These are phyloP conservation scores for Polypedilum vanderplanki DNA, from an alignment of 1,140 invertebrate species.

Conservation along the genomic window DNA sequence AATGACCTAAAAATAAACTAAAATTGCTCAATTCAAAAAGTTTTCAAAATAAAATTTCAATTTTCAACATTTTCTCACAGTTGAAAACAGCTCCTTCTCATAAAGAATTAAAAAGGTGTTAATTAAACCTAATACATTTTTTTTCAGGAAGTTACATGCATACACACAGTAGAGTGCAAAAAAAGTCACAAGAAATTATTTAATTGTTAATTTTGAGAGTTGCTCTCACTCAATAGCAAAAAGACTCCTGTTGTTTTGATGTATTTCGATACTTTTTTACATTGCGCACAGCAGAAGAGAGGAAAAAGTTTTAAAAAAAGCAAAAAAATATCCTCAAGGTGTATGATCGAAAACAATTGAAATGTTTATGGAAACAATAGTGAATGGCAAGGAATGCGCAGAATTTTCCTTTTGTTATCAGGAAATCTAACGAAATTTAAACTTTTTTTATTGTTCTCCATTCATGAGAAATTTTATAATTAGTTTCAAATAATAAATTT, in stretches of 20 bases:
- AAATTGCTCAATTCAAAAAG: too few relatives aligned
- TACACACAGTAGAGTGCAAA: background rate
- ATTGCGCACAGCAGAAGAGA: too few relatives aligned
- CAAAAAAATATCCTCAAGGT: background rate
- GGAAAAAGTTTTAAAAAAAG: too few relatives aligned
- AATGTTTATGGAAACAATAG: background rate
- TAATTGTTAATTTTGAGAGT: slow-evolving; percentile 9
- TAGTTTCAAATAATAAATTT: background rate
- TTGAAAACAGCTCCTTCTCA: background rate
- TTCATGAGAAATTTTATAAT: slow-evolving; percentile 15
- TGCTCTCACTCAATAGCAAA: too few relatives aligned
- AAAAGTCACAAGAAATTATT: background rate
- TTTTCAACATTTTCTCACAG: too few relatives aligned
- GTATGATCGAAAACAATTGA: background rate
- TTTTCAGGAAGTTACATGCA: too few relatives aligned
- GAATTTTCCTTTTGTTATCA: background rate
- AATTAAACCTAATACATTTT: background rate
- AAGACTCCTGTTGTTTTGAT: background rate
- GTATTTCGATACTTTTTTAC: too few relatives aligned
- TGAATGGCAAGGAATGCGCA: background rate
- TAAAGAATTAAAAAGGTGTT: background rate
- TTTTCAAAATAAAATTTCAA: too few relatives aligned
- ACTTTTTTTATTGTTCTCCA: background rate
- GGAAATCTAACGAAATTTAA: slow-evolving; percentile 14
- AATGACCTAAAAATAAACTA: too few relatives aligned